Conservation (phyloP, 2,113 vertebrate genomes). For the Protobothrops mucrosquamatus region DNA sequence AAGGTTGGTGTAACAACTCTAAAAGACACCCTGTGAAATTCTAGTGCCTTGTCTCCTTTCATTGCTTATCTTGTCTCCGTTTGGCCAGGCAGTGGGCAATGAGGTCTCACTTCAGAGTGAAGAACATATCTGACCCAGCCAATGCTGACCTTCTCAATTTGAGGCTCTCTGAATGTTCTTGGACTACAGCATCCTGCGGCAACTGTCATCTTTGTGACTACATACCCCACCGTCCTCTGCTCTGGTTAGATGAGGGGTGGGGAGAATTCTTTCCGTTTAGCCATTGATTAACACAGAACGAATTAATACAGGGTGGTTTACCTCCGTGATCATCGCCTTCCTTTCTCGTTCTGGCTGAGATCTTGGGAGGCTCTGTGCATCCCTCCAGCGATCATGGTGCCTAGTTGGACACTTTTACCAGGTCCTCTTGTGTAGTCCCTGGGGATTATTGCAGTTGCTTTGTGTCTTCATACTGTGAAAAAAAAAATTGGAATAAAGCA, state of each 20-base stretch:
- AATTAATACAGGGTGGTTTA: too few relatives aligned
- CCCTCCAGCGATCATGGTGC: too few relatives aligned
- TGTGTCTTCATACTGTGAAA: slow-evolving; percentile 6
- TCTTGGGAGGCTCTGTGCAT: neutral
- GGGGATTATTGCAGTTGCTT: neutral
- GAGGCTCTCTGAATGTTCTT: neutral
- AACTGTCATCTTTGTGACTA: neutral
- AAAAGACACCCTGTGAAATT: neutral
- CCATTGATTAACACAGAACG: neutral
- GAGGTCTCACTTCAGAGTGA: neutral
- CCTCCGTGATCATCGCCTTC: neutral
- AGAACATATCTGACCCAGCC: neutral
- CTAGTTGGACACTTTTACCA: neutral
- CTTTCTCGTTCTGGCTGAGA: neutral
- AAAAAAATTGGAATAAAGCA: slow-evolving; percentile 5
- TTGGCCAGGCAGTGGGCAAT: neutral
- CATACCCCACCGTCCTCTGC: neutral
- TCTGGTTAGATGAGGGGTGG: neutral
- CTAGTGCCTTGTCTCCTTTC: neutral
- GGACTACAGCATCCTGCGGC: neutral
- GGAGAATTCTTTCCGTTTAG: neutral
- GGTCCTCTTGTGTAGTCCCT: neutral
- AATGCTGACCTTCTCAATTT: neutral
- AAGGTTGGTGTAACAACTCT: neutral
- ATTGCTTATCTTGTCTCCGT: neutral